phyloP scores from a whole-genome alignment of 92 coral and sea anemone species.

The Epizoanthus fatuus region DNA sequence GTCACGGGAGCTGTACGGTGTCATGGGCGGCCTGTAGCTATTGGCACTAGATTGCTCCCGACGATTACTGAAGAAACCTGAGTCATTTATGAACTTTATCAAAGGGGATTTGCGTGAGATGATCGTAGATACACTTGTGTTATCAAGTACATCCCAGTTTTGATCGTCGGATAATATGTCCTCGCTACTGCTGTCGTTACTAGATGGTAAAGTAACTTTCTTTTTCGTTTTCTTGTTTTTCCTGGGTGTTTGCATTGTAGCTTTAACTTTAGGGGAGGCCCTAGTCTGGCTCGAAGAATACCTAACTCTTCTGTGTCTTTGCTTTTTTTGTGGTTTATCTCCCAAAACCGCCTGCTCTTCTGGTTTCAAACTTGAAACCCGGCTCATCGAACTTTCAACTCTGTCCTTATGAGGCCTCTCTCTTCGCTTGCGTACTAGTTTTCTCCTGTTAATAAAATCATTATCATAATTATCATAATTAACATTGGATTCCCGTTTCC shows the following conservation, averaged over 20 bases:
- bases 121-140: conserved; percentile 14
- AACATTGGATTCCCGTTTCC: background rate
- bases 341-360: background rate
- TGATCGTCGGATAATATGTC: background rate
- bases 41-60: conserved; percentile 25
- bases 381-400: background rate
- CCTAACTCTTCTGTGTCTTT: background rate
- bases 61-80: conserved; percentile 5
- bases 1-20: conserved; percentile 27
- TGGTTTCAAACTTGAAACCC: background rate
- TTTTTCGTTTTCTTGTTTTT: background rate
- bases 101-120: conserved; percentile 12
- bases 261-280: background rate
- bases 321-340: background rate
- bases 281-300: background rate
- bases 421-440: conserved; percentile 9
- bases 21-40: conserved; percentile 42
- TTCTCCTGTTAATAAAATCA: conserved; percentile 14
- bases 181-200: background rate
- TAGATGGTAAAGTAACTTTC: background rate
- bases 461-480: background rate
- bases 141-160: background rate
- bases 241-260: background rate
- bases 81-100: conserved; percentile 27
- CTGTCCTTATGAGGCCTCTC: conserved; percentile 3